Evolutionary conservation across 1,140 invertebrate genomes (phyloP).

Genomic region (Pachyrhynchus sulphureomaculatus): DNA sequence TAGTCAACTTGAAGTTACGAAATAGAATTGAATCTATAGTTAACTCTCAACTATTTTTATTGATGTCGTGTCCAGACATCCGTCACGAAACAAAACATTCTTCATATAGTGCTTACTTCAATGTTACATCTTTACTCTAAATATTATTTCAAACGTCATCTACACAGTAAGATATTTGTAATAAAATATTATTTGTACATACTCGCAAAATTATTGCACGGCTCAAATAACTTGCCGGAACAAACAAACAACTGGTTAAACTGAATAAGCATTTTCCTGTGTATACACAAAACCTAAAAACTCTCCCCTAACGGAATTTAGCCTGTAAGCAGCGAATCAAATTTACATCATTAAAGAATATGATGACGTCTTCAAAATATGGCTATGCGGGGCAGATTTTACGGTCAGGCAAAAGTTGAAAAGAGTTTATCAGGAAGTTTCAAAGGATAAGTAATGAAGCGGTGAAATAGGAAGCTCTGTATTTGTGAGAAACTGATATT

Average conservation of each 20-base stretch:
- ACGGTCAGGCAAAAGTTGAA: constrained; percentile 14
- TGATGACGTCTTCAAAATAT: constrained; percentile 29
- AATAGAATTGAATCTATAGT: too few species aligned
- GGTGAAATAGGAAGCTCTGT: neutral
- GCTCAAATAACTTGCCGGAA: neutral
- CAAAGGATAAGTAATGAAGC: neutral
- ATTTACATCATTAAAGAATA: constrained; percentile 33
- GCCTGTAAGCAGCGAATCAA: constrained; percentile 16
- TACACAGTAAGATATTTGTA: too few species aligned
- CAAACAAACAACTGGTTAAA: neutral
- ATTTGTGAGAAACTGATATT: neutral
- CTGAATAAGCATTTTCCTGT: constrained; percentile 2
- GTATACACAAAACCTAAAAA: neutral
- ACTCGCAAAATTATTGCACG: neutral
- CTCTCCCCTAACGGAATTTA: neutral
- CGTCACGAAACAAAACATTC: too few species aligned
- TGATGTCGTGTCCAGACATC: too few species aligned
- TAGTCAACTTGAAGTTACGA: too few species aligned
- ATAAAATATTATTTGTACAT: too few species aligned
- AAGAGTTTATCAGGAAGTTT: neutral
- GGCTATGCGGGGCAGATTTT: constrained; percentile 8
- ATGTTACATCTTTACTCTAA: too few species aligned
- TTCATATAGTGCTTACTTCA: too few species aligned
- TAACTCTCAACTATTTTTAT: too few species aligned
- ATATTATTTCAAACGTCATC: too few species aligned